A percentile compares a stretch with the other conserved stretches of the same genome.
These are phyloP conservation scores for Lepidocyrtoides sp. DNA, from an alignment of 2,888 invertebrate species.

Conservation along the genomic window DNA sequence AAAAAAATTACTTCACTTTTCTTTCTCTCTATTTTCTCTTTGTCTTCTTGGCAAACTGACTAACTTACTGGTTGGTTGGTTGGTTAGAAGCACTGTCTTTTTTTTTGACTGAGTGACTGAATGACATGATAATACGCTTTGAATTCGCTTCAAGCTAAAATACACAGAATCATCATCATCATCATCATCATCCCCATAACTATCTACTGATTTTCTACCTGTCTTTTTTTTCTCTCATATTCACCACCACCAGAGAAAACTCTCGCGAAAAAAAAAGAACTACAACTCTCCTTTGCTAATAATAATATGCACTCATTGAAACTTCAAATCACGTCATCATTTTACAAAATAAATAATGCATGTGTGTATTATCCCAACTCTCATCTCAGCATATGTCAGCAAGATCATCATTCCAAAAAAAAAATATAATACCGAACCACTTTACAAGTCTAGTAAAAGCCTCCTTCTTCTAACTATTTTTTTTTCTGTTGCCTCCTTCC, in stretches of 20 bases:
- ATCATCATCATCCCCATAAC: neutral
- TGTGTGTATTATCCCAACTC: conserved; percentile 14
- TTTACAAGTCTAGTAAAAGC: no score
- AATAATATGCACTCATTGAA: conserved; percentile 24
- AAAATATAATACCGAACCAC: no score
- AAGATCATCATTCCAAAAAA: no score
- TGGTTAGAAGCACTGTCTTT: neutral
- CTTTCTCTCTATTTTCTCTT: neutral
- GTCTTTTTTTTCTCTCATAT: neutral
- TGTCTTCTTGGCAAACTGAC: no score
- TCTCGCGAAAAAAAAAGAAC: no score
- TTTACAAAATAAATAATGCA: conserved; percentile 38
- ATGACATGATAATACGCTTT: conserved; percentile 72
- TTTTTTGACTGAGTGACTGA: conserved; percentile 72
- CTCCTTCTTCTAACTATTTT: no score
- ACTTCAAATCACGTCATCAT: conserved; percentile 68
- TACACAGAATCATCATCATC: neutral
- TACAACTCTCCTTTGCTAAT: no score
- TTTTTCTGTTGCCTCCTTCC: neutral
- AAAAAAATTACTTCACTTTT: no score
- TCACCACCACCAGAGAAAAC: no score
- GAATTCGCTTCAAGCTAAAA: neutral
- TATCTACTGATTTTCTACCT: no score
- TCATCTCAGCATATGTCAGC: conserved; percentile 22
- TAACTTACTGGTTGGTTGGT: no score